Evolutionary conservation across 2,113 vertebrate genomes (phyloP).

Genomic region (Okapia johnstoni): DNA sequence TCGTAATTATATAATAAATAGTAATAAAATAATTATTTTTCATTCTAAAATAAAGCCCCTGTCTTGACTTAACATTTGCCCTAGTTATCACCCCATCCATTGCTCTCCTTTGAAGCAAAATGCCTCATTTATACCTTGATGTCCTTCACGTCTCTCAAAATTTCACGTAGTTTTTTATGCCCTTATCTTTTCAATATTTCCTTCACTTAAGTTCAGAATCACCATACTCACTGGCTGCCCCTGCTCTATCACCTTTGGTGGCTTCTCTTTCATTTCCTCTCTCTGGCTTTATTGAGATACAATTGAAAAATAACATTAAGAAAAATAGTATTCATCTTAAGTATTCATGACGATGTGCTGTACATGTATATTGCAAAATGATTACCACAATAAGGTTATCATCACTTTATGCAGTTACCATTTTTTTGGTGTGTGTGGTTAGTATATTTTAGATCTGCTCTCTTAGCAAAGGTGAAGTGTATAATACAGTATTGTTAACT

Average conservation of each 20-base stretch:
- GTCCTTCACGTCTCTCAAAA: neutral
- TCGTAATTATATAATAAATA: neutral
- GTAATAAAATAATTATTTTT: neutral
- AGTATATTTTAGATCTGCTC: neutral
- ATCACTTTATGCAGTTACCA: neutral
- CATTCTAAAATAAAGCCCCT: neutral
- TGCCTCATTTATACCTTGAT: neutral
- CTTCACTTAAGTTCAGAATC: neutral
- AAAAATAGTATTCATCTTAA: neutral
- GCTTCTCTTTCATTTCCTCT: neutral
- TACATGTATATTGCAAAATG: neutral
- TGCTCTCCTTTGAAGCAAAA: neutral
- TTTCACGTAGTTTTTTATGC: neutral
- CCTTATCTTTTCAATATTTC: neutral
- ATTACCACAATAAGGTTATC: neutral
- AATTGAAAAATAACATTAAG: neutral
- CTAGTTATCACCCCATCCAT: neutral
- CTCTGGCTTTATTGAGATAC: neutral
- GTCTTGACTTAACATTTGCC: neutral
- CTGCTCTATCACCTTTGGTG: neutral
- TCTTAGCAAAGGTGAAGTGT: neutral
- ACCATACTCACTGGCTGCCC: neutral
- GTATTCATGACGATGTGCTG: too few relatives aligned
- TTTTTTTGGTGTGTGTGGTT: neutral
- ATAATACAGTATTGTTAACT: neutral